These are phyloP conservation scores for Dryomyza anilis DNA, from an alignment of 2,888 invertebrate genomes.

Conservation along the genomic window DNA sequence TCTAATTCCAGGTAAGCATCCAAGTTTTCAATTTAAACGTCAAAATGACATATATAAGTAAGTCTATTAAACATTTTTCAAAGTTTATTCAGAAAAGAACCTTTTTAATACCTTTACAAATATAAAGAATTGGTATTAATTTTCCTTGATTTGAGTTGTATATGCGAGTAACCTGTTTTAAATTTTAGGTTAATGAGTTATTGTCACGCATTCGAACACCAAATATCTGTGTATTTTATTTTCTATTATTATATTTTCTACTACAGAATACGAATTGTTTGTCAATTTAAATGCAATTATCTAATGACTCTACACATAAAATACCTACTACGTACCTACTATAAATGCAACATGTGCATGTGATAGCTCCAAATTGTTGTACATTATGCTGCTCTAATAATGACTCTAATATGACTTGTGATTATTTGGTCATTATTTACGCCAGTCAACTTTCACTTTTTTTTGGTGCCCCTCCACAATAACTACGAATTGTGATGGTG, in stretches of 20 bases:
- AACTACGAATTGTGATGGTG: too few relatives aligned
- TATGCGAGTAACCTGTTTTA: neutral
- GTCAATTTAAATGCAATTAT: neutral
- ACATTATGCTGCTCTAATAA: neutral
- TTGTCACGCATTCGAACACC: constrained; percentile 1
- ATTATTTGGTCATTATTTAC: constrained; percentile 8
- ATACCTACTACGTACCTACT: neutral
- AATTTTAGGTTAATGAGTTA: constrained; percentile 9
- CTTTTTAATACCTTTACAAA: too few relatives aligned
- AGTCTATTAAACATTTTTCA: too few relatives aligned
- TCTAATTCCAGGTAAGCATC: constrained; percentile 5
- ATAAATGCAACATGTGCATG: neutral
- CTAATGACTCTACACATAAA: neutral
- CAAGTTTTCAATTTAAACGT: neutral
- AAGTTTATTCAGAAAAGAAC: too few relatives aligned
- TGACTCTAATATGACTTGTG: neutral
- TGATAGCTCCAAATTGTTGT: too few relatives aligned
- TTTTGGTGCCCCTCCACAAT: neutral
- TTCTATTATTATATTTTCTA: neutral
- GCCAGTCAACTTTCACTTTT: constrained; percentile 9
- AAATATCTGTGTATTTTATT: constrained; percentile 5
- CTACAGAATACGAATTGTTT: neutral
- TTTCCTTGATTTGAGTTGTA: neutral
- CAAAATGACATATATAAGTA: neutral
- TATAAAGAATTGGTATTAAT: too few relatives aligned